Conservation (phyloP, 2,888 invertebrate species). For the Ormyrus rosae region DNA sequence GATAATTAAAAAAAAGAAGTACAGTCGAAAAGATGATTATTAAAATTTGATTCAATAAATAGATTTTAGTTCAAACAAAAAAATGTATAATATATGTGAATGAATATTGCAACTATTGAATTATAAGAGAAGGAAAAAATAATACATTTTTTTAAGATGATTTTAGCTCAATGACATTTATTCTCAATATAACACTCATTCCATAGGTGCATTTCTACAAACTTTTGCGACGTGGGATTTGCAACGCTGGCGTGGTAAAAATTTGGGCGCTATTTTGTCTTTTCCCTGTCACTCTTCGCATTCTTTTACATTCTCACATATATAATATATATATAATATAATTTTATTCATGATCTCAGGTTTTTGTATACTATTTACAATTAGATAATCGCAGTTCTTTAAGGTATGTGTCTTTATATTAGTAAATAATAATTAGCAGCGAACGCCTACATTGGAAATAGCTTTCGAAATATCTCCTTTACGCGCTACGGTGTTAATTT, state of each 20-base stretch:
- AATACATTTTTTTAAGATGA: constrained; percentile 57
- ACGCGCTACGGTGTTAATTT: constrained; percentile 72
- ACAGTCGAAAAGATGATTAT: constrained; percentile 14
- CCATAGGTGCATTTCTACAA: constrained; percentile 63
- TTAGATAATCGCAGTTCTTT: constrained; percentile 65
- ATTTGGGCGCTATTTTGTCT: constrained; percentile 57
- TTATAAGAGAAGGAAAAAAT: constrained; percentile 44
- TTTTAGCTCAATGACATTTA: constrained; percentile 63
- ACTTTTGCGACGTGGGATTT: constrained; percentile 61
- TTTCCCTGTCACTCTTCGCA: constrained; percentile 40
- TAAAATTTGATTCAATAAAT: constrained; percentile 7
- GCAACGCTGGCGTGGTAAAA: constrained; percentile 63
- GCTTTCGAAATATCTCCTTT: constrained; percentile 63
- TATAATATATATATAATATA: constrained; percentile 62
- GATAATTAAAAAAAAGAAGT: constrained; percentile 28
- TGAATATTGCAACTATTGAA: constrained; percentile 26
- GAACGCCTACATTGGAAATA: constrained; percentile 71
- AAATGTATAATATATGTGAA: constrained; percentile 9
- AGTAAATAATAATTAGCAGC: constrained; percentile 71
- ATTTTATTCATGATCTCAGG: constrained; percentile 62
- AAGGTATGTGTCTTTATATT: constrained; percentile 62
- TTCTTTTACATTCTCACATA: constrained; percentile 59
- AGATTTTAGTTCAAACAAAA: not conserved
- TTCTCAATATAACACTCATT: constrained; percentile 62
- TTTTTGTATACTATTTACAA: constrained; percentile 71